Base-by-base conservation (phyloP, 2,797 vertebrate species). In the Aselliscus stoliczkanus region DNA sequence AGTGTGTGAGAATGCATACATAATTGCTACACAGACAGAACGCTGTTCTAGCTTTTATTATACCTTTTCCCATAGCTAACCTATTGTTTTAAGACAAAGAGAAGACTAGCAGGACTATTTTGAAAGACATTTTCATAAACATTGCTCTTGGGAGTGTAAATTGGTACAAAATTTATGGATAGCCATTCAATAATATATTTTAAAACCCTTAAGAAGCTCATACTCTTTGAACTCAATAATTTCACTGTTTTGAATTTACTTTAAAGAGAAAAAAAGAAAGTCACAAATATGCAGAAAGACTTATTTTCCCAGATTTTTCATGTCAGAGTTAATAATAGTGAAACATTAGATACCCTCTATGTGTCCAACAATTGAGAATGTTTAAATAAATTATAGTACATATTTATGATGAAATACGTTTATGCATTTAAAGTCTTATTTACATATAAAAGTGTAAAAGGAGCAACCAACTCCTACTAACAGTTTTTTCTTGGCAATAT, bases 51-150 rank as follows among this genome's bases (percentile, higher is more conserved):
- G 62, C 56, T 94, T 84, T 96, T 94, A 79, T 58, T 72, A 10
- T 67, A 54, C 0, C 50, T 47, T 91, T 91, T 47, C 7, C 31
- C n/a, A 88, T 11, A 67, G 14, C 72, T 85, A 96, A 90, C 27
- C 20, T 93, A 60, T 72, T 79, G 81, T 94, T 95, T 97, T 83
- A 85, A 96, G 85, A 95, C 84, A 90, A 90, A 94, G 34, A 70
- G 75, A 73, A 76, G 27, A 76, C 50, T 27, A 90, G 34, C 6
- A 54, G 52, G 39, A 80, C 2, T 80, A 56, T 90, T 93, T 83
- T 82, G 70, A 75, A 96, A 93, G 89, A 77, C 25, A 69, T 77
- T 92, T 90, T 92, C 34, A 88, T 20, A 94, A 92, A 84, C 23
- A 50, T 65, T 93, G 47, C 70, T 95, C 47, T 85, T 85, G 58